These are phyloP conservation scores for Rotaria magnacalcarata DNA, from an alignment of 2,888 invertebrate genomes.

Conservation along the genomic window DNA sequence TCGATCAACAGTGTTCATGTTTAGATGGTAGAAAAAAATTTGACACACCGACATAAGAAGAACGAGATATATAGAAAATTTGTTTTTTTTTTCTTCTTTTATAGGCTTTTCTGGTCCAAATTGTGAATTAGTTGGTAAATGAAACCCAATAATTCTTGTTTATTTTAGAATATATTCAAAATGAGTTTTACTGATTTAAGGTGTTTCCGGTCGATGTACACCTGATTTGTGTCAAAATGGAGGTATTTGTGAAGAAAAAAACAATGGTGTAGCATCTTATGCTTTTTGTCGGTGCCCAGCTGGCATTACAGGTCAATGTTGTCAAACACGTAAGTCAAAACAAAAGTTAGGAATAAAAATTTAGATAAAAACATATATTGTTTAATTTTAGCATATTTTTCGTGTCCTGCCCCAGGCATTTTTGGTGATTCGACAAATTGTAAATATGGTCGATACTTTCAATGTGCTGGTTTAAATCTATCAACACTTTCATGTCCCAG, in stretches of 20 bases:
- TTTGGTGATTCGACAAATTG: neutral
- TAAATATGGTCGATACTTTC: constrained; percentile 14
- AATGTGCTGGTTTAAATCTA: neutral
- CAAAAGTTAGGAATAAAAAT: neutral
- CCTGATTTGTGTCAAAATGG: neutral
- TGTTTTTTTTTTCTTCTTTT: too few species aligned
- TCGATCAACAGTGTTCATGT: neutral
- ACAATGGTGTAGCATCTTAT: neutral
- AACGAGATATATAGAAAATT: too few species aligned
- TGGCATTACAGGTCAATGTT: neutral
- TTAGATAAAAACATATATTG: neutral
- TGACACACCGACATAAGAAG: neutral
- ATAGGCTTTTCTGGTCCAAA: neutral
- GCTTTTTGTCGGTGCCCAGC: neutral
- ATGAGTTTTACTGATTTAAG: neutral
- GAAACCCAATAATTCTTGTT: neutral
- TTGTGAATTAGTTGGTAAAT: neutral
- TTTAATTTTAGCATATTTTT: neutral
- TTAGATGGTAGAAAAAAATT: neutral
- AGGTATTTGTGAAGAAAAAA: neutral
- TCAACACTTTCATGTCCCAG: neutral
- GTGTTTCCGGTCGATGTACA: neutral
- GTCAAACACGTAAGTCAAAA: neutral
- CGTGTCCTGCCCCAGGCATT: neutral
- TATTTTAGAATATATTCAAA: neutral